phyloP scores from a whole-genome alignment of 1,140 invertebrate species.

The Ceratina japonica region DNA sequence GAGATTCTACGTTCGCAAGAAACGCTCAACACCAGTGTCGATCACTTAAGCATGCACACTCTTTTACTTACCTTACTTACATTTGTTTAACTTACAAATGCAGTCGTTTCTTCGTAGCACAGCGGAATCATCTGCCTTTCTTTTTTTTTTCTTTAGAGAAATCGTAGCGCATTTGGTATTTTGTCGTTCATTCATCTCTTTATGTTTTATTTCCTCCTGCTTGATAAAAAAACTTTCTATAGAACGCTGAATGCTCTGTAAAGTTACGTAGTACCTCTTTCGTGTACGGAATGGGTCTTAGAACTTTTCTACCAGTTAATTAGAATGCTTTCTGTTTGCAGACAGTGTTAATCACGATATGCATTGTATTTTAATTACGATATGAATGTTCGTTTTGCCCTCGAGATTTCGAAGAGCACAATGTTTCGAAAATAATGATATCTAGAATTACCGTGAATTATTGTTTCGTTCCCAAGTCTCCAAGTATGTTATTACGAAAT shows the following conservation, averaged over 20 bases:
- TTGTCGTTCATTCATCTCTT: too few relatives aligned
- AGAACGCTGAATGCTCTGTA: too few relatives aligned
- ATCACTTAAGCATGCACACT: background rate
- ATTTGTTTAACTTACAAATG: background rate
- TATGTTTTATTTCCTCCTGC: background rate
- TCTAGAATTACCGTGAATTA: background rate
- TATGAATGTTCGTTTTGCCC: background rate
- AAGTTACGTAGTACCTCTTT: background rate
- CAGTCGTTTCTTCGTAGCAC: too few relatives aligned
- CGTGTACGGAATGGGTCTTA: background rate
- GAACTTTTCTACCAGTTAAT: constrained; percentile 3
- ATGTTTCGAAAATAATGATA: constrained; percentile 1
- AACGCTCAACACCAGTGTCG: background rate
- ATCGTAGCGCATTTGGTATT: background rate
- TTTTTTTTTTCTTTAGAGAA: background rate
- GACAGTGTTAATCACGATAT: constrained; percentile 15
- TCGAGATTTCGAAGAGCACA: constrained; percentile 13
- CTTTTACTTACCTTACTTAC: background rate
- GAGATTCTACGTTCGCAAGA: constrained; percentile 13
- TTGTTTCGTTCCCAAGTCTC: constrained; percentile 26
- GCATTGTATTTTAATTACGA: background rate
- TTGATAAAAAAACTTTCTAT: too few relatives aligned
- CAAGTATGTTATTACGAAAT: constrained; percentile 55
- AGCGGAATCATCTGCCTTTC: background rate
- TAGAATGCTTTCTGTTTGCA: constrained; percentile 33